phyloP scores from a whole-genome alignment of 2,113 vertebrate species.

The Alouatta palliata region DNA sequence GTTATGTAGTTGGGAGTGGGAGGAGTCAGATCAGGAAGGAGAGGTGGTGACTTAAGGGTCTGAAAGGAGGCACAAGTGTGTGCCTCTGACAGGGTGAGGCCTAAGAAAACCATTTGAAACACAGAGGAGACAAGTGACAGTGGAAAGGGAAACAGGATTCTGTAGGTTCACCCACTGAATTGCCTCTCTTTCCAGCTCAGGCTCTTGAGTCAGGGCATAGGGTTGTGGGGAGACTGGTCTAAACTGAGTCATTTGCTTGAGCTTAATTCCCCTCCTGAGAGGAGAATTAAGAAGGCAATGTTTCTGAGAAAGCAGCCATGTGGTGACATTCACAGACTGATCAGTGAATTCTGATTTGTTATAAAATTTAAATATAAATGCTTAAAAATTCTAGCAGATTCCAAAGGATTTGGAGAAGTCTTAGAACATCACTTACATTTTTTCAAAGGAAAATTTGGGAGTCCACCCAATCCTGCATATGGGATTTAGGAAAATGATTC shows the following conservation, averaged over 20 bases:
- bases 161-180: not conserved
- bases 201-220: not conserved
- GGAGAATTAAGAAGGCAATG: not conserved
- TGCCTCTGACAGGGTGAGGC: not conserved
- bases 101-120: not conserved
- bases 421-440: not conserved
- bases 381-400: slow-evolving; percentile 54
- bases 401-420: slow-evolving; percentile 10
- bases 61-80: not conserved
- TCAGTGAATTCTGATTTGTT: slow-evolving; percentile 59
- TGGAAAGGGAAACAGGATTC: not conserved
- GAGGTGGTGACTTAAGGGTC: not conserved
- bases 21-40: not conserved
- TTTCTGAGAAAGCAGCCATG: slow-evolving; percentile 38
- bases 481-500: not conserved
- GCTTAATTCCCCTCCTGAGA: not conserved
- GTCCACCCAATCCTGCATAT: not conserved
- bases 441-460: slow-evolving; percentile 9
- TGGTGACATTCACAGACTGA: slow-evolving; percentile 50
- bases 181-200: not conserved
- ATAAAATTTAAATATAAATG: slow-evolving; percentile 54
- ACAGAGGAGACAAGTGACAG: not conserved
- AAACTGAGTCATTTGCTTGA: slow-evolving; percentile 23
- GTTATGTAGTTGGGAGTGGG: not conserved
- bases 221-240: not conserved